Base-by-base conservation (phyloP, 2,888 invertebrate genomes). In the Nemurella pictetii region DNA sequence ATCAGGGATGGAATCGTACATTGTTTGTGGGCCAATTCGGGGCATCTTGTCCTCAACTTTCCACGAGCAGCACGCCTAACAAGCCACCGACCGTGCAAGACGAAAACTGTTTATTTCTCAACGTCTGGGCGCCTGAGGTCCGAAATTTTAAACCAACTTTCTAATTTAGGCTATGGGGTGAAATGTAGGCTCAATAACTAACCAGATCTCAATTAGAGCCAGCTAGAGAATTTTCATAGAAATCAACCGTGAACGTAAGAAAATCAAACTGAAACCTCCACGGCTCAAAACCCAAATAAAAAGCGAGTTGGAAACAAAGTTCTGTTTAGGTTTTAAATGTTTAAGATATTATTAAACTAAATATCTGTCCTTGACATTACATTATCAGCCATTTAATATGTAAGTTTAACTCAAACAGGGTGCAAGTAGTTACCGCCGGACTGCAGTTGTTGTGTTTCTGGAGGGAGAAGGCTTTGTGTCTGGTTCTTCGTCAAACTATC, bases 41-140 rank as follows among this genome's bases (percentile, higher is more conserved):
- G 83, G 92, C 94, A n/a, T 92, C 93, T 32, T 96, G 96, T 88
- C 94, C 94, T 0, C 94, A 95, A 89, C 89, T 92, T 86, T 88
- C 89, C n/a, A 81, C 85, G 29, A 83, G 77, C 26, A 90, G 91
- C 35, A 91, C 91, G 86, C 91, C 91, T 0, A 83, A 32, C 28
- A 89, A 89, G 25, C 88, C 88, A 0, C 86, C 88, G 35, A 89
- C 90, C 88, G 87, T 90, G 88, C 88, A 91, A 81, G 93, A 91
- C 86, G 97, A 97, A 91, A 96, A 98, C 90, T 98, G 98, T 88
- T 92, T 98, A n/a, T 96, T 95, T 89, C 90, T 98, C 83, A 98
- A 97, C 89, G 94, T 98, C 86, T 98, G 97, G 97, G 94, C 95
- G 0, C 96, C 98, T 80, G 94, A 94, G 92, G 95, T 95, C 90